phyloP scores from a whole-genome alignment of 2,113 vertebrate species.

The Arizona elegans region DNA sequence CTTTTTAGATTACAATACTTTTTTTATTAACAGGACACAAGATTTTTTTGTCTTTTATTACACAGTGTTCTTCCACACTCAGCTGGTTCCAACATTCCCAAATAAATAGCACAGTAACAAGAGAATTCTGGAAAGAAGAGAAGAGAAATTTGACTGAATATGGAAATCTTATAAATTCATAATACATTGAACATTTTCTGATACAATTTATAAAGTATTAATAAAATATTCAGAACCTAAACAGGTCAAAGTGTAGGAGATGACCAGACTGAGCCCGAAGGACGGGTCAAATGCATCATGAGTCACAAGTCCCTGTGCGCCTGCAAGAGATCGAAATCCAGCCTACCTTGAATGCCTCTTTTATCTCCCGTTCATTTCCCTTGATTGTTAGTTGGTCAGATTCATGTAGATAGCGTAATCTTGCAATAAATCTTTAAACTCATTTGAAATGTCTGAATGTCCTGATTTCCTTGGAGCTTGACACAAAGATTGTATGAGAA shows the following conservation, averaged over 20 bases:
- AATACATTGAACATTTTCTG: background rate
- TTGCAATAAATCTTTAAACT: background rate
- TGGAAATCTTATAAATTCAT: background rate
- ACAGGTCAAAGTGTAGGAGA: background rate
- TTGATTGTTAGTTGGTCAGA: background rate
- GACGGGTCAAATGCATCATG: background rate
- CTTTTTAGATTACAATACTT: background rate
- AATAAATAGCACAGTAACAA: background rate
- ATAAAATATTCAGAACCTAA: background rate
- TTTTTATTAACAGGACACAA: background rate
- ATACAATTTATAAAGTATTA: background rate
- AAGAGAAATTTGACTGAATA: background rate
- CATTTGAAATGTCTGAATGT: background rate
- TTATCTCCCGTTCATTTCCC: background rate
- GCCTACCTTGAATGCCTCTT: background rate
- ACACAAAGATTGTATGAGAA: background rate
- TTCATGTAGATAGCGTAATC: background rate
- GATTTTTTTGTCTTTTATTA: background rate
- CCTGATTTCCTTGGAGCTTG: background rate
- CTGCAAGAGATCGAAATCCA: background rate
- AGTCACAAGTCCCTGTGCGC: background rate
- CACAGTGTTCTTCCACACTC: background rate
- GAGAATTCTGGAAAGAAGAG: background rate
- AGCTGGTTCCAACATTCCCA: background rate
- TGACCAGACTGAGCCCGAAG: background rate